Conservation (phyloP, 2,113 vertebrate genomes). For the Hiodon alosoides region DNA sequence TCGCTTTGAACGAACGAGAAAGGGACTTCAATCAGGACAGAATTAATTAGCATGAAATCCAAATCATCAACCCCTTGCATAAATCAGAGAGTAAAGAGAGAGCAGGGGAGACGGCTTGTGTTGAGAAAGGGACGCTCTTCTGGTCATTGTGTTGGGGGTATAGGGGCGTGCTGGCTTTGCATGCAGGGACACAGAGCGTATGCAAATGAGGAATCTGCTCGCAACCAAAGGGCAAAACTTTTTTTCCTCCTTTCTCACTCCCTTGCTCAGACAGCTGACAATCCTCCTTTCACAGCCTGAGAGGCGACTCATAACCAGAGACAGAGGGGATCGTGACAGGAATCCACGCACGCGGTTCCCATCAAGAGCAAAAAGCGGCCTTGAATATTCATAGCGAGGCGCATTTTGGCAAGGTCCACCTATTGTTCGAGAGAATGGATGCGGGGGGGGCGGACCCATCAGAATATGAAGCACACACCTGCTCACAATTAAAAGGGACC, state of each 20-base stretch:
- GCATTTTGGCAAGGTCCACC: conserved; percentile 59
- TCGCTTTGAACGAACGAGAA: conserved; percentile 38
- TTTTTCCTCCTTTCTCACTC: not conserved
- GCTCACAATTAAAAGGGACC: not conserved
- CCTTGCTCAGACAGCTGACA: conserved; percentile 56
- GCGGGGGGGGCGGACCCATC: conserved; percentile 26
- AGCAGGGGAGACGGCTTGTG: conserved; percentile 45
- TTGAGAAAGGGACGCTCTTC: conserved; percentile 59
- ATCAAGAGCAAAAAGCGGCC: conserved; percentile 46
- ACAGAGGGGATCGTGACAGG: conserved; percentile 42
- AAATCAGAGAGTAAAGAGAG: conserved; percentile 43
- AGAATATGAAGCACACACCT: conserved; percentile 12
- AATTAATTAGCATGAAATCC: conserved; percentile 64
- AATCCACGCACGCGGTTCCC: conserved; percentile 53
- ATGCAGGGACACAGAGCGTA: conserved; percentile 61
- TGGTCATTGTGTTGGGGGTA: conserved; percentile 58
- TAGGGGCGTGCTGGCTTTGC: conserved; percentile 68
- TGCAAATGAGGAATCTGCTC: conserved; percentile 65
- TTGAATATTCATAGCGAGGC: conserved; percentile 67
- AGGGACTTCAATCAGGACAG: conserved; percentile 44
- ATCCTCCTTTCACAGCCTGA: conserved; percentile 51
- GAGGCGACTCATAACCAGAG: conserved; percentile 39
- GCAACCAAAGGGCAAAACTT: conserved; percentile 49
- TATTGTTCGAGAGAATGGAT: conserved; percentile 45
- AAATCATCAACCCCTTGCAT: conserved; percentile 54